Evolutionary conservation across 2,797 vertebrate genomes (phyloP), one percentile per base, ranked within the genome.

Genomic region (Syngnathus rostellatus): DNA sequence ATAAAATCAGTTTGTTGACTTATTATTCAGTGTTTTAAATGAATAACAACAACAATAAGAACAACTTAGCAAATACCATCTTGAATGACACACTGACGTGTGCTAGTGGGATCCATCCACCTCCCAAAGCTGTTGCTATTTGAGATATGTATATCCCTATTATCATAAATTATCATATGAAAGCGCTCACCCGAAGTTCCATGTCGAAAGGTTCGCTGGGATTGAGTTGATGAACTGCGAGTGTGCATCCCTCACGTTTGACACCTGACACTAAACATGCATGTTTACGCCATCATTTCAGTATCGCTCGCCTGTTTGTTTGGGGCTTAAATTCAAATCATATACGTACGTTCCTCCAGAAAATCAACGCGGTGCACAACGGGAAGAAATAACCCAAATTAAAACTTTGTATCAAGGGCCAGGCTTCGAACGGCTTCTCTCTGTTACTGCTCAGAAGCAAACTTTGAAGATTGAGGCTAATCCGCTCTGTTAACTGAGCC

Each of bases 401-500:
- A 8, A 41, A 61, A 61, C 17, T 59, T n/a, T 19, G 39, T 59
- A 39, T 59, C 9, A 17, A 39, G 57, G 16, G 53, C 23, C 23
- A 19, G 57, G 37, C 17, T 59, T 31, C 31, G 19, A 59, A 59
- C 12, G 53, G 53, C 53, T 55, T 31, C 11, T 54, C 53, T 31
- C 23, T 25, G 12, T 2, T 23, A 14, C 25, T 19, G 17, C 41
- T n/a, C 66, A 66, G 0, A 64, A 65, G 38, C 55, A 14, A 16
- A 45, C 48, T 60, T 63, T 65, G n/a, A 45, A 64, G 41, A n/a
- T 25, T 63, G 64, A 69, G 50, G 59, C 40, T 61, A 66, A 67
- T 72, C 55, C 68, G 39, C 63, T 70, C 53, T 63, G 62, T 16
- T 58, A 53, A n/a, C 68, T 69, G 46, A 72, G 58, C 62, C 10